Conservation (phyloP, 2,113 vertebrate genomes). For the Synodontis membranacea region DNA sequence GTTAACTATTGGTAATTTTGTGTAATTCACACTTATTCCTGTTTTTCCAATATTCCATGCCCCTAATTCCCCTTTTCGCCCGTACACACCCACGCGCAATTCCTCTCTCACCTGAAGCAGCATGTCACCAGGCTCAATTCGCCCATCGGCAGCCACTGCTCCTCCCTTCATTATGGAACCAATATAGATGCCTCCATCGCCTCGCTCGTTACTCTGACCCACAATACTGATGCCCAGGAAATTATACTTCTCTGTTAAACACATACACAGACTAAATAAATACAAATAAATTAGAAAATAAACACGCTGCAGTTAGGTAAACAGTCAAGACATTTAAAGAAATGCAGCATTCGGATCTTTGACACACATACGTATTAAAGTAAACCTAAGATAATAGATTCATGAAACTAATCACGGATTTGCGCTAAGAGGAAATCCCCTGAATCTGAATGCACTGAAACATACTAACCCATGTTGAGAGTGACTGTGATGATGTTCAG, state of each 20-base stretch:
- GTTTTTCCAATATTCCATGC: not conserved
- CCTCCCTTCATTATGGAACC: conserved; percentile 93
- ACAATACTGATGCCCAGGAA: conserved; percentile 91
- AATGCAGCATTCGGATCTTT: not conserved
- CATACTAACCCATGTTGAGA: conserved; percentile 85
- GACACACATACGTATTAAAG: too few species aligned
- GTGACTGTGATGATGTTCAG: conserved; percentile 91
- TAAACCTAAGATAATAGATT: not conserved
- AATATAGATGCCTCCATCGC: conserved; percentile 89
- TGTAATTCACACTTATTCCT: conserved; percentile 3
- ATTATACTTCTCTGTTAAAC: conserved; percentile 86
- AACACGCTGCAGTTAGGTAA: not conserved
- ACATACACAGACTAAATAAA: conserved; percentile 26
- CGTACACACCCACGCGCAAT: conserved; percentile 4
- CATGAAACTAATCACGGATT: not conserved
- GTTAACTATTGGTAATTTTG: not conserved
- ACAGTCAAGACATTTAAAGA: not conserved
- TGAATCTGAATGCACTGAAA: not conserved
- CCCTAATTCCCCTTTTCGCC: too few species aligned
- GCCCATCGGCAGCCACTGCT: conserved; percentile 85
- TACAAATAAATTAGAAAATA: too few species aligned
- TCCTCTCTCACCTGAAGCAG: conserved; percentile 78
- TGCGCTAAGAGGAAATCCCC: not conserved
- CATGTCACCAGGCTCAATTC: conserved; percentile 91
- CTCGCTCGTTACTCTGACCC: conserved; percentile 88